These are phyloP conservation scores for Petaurus breviceps DNA, from an alignment of 2,113 vertebrate species.

Conservation along the genomic window DNA sequence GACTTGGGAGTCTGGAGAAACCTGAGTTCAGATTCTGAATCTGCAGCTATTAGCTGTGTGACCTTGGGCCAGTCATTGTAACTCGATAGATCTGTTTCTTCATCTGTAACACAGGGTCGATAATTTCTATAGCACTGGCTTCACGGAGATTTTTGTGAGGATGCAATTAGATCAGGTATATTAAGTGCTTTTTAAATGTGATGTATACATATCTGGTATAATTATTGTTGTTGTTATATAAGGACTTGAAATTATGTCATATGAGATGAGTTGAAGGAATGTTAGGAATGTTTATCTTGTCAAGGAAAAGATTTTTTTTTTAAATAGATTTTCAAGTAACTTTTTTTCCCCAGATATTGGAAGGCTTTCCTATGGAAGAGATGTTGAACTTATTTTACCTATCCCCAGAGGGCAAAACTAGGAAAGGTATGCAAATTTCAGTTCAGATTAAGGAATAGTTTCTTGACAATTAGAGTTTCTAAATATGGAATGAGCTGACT, in stretches of 20 bases:
- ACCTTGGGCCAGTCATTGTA: too few species aligned
- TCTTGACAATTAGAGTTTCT: neutral
- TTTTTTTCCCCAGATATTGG: neutral
- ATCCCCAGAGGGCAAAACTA: neutral
- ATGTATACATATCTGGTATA: neutral
- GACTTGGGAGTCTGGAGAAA: neutral
- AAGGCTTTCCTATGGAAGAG: neutral
- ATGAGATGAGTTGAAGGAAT: neutral
- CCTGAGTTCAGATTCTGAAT: neutral
- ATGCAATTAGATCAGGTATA: too few species aligned
- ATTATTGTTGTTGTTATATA: neutral
- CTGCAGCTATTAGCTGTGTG: neutral
- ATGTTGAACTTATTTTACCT: neutral
- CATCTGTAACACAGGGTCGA: too few species aligned
- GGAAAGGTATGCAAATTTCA: neutral
- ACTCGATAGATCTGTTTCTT: too few species aligned
- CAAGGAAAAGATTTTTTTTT: neutral
- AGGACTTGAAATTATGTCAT: too few species aligned
- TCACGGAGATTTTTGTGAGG: too few species aligned
- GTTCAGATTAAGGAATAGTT: neutral
- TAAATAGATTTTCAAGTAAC: too few species aligned
- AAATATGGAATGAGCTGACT: neutral
- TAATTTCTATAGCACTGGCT: too few species aligned
- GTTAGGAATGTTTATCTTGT: neutral
- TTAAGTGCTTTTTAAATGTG: neutral